Percentiles rank a stretch among this genome's conserved stretches.
Evolutionary conservation across 2,888 invertebrate species (phyloP).

Genomic region (Uloborus plumipes): DNA sequence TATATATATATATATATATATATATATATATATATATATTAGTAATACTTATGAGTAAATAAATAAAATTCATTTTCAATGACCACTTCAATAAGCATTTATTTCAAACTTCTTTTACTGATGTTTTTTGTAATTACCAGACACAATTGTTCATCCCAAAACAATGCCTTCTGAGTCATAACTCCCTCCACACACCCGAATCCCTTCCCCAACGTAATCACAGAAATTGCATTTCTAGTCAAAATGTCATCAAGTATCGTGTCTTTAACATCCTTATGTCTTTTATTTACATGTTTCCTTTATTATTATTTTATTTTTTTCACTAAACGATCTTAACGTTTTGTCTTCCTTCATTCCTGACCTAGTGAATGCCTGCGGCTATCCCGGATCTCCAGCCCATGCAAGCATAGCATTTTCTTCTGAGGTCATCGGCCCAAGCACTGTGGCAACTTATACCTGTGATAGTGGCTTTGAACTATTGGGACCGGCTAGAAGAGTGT

Average conservation of each 20-base stretch:
- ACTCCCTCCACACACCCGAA: too few relatives aligned
- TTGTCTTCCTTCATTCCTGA: constrained; percentile 40
- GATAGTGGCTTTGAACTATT: constrained; percentile 91
- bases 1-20: too few relatives aligned
- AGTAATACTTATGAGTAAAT: too few relatives aligned
- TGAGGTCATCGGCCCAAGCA: constrained; percentile 77
- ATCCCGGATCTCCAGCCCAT: constrained; percentile 93
- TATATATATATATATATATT: too few relatives aligned
- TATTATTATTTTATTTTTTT: not conserved
- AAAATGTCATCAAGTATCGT: not conserved
- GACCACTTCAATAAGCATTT: too few relatives aligned
- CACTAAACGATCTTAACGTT: constrained; percentile 1
- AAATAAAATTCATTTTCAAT: too few relatives aligned
- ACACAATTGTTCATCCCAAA: too few relatives aligned
- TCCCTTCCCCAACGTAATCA: not conserved
- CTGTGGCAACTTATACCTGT: constrained; percentile 86
- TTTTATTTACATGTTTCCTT: not conserved
- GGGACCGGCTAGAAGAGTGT: constrained; percentile 86
- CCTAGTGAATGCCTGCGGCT: constrained; percentile 77
- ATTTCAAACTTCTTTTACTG: too few relatives aligned
- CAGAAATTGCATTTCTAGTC: not conserved
- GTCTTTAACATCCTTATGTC: constrained; percentile 11
- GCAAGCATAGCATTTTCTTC: constrained; percentile 83
- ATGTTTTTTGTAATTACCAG: too few relatives aligned
- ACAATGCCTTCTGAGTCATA: too few relatives aligned